Evolutionary conservation across 2,113 vertebrate species (phyloP), one percentile per base, ranked within the genome.

Genomic region (Leucosticte australis): DNA sequence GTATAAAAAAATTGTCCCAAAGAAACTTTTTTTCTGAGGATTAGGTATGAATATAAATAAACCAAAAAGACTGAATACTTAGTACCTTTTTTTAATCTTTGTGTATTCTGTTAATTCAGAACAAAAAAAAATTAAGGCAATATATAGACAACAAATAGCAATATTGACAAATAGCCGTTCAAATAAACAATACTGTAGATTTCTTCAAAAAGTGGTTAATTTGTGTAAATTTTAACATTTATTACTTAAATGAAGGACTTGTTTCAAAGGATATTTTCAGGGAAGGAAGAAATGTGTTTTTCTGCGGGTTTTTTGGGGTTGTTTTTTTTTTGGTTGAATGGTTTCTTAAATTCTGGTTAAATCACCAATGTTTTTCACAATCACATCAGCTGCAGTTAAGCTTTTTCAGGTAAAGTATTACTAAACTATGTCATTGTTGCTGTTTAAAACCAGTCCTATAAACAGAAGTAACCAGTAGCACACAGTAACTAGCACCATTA

Each of bases 291-390:
- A 8, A 37, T 12, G 6, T 6, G 4, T 0, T 79, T 73, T 73
- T 47, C 21, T n/a, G 20, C 0, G 1, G 53, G 18, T 12, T 55
- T 31, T 19, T 52, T 17, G 9, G 26, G 13, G 20, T 33, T 39
- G 0, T 3, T 47, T 9, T 20, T 31, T 15, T 15, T 44, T 41
- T 21, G 1, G 5, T 56, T n/a, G 2, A 3, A 33, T 83, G 64
- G 2, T 9, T 53, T 63, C 46, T 65, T 47, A 53, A 64, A 41
- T 53, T 42, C 21, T 67, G 3, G 28, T n/a, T 76, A 27, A 62
- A 80, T 76, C 9, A 42, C 8, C 0, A 0, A 19, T 44, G 16
- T 3, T 33, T 76, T 77, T 63, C n/a, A 41, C 17, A 76, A 80
- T 59, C 5, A 8, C n/a, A 31, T 35, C 18, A 68, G 28, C 53